phyloP scores from a whole-genome alignment of 2,888 invertebrate species.

The Chydorus sphaericus region DNA sequence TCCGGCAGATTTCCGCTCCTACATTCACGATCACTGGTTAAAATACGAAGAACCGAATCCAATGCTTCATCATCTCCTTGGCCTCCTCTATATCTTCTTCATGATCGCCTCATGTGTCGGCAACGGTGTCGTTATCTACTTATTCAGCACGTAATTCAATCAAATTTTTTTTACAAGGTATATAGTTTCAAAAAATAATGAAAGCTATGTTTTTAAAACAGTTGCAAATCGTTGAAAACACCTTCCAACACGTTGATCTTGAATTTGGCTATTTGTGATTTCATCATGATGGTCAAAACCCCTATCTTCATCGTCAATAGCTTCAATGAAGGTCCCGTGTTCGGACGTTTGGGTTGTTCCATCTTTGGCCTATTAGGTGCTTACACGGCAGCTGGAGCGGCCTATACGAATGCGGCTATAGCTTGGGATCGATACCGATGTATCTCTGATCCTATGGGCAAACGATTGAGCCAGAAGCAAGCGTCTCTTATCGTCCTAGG shows the following conservation, averaged over 20 bases:
- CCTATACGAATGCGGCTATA: conserved; percentile 52
- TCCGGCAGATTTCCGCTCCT: conserved; percentile 41
- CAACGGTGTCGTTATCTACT: conserved; percentile 57
- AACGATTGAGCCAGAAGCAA: conserved; percentile 47
- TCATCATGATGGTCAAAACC: conserved; percentile 53
- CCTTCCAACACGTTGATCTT: conserved; percentile 55
- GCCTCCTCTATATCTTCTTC: conserved; percentile 45
- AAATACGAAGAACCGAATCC: conserved; percentile 37
- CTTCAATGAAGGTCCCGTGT: conserved; percentile 41
- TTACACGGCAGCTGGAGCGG: conserved; percentile 51
- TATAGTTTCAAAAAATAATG: neutral
- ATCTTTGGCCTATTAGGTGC: conserved; percentile 46
- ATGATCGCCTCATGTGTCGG: conserved; percentile 45
- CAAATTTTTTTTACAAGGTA: neutral
- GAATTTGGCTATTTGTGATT: conserved; percentile 52
- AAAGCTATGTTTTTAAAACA: conserved; percentile 30
- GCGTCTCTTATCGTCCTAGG: conserved; percentile 42
- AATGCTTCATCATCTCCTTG: conserved; percentile 41
- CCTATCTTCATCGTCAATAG: conserved; percentile 47
- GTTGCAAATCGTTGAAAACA: conserved; percentile 47
- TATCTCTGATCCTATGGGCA: conserved; percentile 54
- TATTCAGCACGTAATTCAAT: conserved; percentile 52
- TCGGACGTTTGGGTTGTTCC: conserved; percentile 49
- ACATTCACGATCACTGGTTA: conserved; percentile 54
- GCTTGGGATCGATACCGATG: conserved; percentile 51